phyloP scores from a whole-genome alignment of 2,113 vertebrate genomes.

The Hyperopisus bebe region DNA sequence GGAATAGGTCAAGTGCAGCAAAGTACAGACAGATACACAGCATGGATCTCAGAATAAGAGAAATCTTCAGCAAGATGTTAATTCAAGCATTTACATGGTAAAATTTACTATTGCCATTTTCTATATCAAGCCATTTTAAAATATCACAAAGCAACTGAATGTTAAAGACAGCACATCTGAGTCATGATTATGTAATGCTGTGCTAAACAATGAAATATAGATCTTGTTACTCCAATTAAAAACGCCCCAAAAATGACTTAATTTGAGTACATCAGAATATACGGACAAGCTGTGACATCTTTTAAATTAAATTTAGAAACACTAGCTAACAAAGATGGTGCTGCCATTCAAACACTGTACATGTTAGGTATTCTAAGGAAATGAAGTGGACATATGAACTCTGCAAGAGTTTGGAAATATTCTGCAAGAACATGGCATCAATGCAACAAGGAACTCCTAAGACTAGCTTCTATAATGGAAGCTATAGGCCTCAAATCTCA shows the following conservation, averaged over 20 bases:
- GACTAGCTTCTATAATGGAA: not conserved
- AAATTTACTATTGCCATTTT: not conserved
- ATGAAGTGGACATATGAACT: not conserved
- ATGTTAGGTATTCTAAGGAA: not conserved
- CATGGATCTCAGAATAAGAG: not conserved
- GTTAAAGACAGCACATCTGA: slow-evolving; percentile 4
- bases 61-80: not conserved
- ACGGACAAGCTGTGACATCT: not conserved
- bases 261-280: not conserved
- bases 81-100: not conserved
- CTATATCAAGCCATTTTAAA: not conserved
- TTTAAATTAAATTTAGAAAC: not conserved
- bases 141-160: not conserved
- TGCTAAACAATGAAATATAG: not conserved
- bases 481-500: not conserved
- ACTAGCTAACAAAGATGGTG: not conserved
- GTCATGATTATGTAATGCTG: not conserved
- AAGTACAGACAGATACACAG: not conserved
- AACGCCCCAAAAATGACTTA: not conserved
- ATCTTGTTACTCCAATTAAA: not conserved
- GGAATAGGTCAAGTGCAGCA: slow-evolving; percentile 17
- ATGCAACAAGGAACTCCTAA: not conserved
- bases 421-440: not conserved
- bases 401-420: not conserved
- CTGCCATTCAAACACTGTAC: not conserved